These are phyloP conservation scores for Sternotherus odoratus DNA, from an alignment of 2,797 vertebrate species.

Conservation along the genomic window DNA sequence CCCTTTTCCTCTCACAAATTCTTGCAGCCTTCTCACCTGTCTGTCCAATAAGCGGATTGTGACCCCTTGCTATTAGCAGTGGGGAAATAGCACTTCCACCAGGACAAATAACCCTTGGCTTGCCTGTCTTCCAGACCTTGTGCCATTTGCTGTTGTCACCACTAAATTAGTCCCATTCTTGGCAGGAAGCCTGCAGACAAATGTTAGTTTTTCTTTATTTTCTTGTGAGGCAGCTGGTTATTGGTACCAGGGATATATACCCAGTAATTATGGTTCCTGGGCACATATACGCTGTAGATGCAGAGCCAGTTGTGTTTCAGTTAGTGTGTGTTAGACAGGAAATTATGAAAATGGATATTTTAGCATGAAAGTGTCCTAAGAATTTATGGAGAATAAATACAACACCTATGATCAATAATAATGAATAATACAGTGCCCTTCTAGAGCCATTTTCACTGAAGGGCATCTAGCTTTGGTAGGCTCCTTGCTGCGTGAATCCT, in stretches of 20 bases:
- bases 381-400: not conserved
- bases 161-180: not conserved
- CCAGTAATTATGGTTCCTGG: not conserved
- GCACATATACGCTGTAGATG: accelerated
- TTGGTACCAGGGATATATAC: accelerated
- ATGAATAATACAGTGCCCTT: not conserved
- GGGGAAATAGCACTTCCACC: not conserved
- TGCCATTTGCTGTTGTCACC: not conserved
- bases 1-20: not conserved
- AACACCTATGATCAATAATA: not conserved
- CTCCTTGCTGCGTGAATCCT: conserved; percentile 7
- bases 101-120: not conserved
- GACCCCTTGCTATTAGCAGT: not conserved
- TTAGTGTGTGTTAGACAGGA: accelerated
- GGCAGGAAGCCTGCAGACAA: not conserved
- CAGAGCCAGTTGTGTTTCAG: not conserved
- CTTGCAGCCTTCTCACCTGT: not conserved
- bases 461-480: not conserved
- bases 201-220: not conserved
- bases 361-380: not conserved
- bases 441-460: not conserved
- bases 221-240: not conserved
- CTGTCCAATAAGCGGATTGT: not conserved
- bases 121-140: not conserved
- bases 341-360: not conserved